Evolutionary conservation across 1,140 invertebrate species (phyloP), one percentile per base, ranked within the genome.

Genomic region (Heliconius eleuchia): DNA sequence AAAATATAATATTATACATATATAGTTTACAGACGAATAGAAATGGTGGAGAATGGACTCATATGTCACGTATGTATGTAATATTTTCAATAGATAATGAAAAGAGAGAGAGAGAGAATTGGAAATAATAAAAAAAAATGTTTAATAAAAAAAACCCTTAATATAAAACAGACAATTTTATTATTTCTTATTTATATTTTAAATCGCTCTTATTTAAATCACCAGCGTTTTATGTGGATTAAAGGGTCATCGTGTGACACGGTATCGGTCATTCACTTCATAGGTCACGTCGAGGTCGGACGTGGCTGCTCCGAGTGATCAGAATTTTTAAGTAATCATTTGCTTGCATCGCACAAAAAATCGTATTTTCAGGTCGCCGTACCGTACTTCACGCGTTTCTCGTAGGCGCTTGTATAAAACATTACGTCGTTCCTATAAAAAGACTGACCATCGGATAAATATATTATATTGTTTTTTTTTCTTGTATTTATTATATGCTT

Each of bases 331-430:
- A 88, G 80, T 84, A 85, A 89, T 84, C 85, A 85, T 88, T 88
- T 87, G 86, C 87, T 90, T 85, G 86, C 78, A 82, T 86, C 89
- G 88, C 88, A 90, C 87, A 91, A 91, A 92, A 91, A 86, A 87
- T 83, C 83, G 81, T 85, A 83, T 85, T 84, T 85, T 77, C 88
- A 79, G 85, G 87, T 86, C 23, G 60, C 11, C 11, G 55, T 27
- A 66, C 60, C 30, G 60, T 66, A 66, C 60, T 66, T 66, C 4
- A 30, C 60, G 27, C 55, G 55, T 19, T 57, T 23, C 55, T 23
- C 9, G 23, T 57, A 57, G 7, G n/a, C 7, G 3, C 19, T 57
- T 57, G n/a, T 57, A 3, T 30, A 30, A 27, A 9, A 60, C 9
- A 23, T n/a, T n/a, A 60, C 57, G 23, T 60, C 8, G 8, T 60